Conservation (phyloP, 2,113 vertebrate species). For the Phalacrocorax brasilianus region DNA sequence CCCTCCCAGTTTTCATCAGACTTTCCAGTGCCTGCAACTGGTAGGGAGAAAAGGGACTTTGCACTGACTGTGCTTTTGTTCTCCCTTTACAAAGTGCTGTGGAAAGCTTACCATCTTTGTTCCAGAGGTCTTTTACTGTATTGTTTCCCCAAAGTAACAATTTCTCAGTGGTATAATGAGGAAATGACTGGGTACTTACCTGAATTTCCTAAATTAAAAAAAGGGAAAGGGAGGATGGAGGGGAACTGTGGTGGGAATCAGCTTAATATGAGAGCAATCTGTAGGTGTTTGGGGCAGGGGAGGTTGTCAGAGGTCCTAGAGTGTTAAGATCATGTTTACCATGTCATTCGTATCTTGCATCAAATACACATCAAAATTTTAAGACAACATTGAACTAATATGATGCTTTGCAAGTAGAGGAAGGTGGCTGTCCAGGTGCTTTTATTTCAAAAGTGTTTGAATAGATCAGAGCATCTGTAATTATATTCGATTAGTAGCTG, state of each 20-base stretch:
- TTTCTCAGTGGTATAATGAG: not conserved
- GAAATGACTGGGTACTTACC: not conserved
- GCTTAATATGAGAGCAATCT: not conserved
- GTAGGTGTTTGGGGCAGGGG: not conserved
- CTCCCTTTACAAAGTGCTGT: not conserved
- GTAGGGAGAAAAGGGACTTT: not conserved
- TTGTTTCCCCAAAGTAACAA: not conserved
- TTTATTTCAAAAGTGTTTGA: not conserved
- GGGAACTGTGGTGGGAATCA: not conserved
- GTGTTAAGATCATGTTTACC: not conserved
- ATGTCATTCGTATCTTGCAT: not conserved
- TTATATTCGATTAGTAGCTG: not conserved
- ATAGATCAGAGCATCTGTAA: not conserved
- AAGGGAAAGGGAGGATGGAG: rapidly evolving
- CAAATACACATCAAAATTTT: not conserved
- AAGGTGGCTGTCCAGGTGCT: not conserved
- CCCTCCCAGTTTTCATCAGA: not conserved
- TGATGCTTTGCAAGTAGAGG: rapidly evolving
- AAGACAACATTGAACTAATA: not conserved
- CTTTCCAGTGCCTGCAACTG: not conserved
- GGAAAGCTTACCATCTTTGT: not conserved
- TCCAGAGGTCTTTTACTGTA: not conserved
- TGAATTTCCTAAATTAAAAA: not conserved
- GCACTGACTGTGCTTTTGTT: not conserved
- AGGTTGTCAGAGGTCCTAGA: not conserved